Base-by-base conservation (phyloP, 1,140 invertebrate species). In the Drosophila santomea region DNA sequence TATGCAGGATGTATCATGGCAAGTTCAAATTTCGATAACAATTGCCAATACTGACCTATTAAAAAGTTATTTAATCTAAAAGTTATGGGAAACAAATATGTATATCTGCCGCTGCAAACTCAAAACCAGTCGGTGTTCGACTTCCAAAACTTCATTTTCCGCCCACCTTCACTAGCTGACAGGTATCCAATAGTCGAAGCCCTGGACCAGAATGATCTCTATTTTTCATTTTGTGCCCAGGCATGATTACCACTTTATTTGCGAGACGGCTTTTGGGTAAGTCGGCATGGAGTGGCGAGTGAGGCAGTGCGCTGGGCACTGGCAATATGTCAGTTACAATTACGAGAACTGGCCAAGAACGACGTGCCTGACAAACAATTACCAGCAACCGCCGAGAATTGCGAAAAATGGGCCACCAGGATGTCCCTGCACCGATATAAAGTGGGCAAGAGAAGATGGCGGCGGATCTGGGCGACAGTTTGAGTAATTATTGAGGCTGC, bases 401-500 rank as follows among this genome's bases (percentile, higher is more conserved):
- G 38, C 17, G 45, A 63, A 44, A 74, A 80, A 43, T 48, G 56
- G 48, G 54, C 50, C 57, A 66, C 23, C 52, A 81, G 50, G 79
- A 81, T 72, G 60, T 36, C 43, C 23, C 61, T 20, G 6, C 39
- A 23, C 12, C 36, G 75, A 74, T 56, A 54, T 61, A 58, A 14
- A 63, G 47, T 36, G 38, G 39, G 39, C 47, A 35, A 36, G 28
- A 36, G 38, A 15, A 7, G 25, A 48, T 66, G 76, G 55, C 61
- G 62, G 66, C 74, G 67, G 69, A 78, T 78, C 68, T 52, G 82
- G 84, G 77, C 85, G 84, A 89, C 84, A 89, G 73, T 89, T 89
- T 89, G 84, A 89, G 84, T 89, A 89, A 89, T 89, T 89, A 89
- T 89, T 72, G 80, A 69, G 85, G 72, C 80, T 84, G 80, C 77